A percentile compares a stretch with the other conserved stretches of the same genome.
Evolutionary conservation across 2,888 invertebrate species (phyloP).

Genomic region (Stegophylla sp.): DNA sequence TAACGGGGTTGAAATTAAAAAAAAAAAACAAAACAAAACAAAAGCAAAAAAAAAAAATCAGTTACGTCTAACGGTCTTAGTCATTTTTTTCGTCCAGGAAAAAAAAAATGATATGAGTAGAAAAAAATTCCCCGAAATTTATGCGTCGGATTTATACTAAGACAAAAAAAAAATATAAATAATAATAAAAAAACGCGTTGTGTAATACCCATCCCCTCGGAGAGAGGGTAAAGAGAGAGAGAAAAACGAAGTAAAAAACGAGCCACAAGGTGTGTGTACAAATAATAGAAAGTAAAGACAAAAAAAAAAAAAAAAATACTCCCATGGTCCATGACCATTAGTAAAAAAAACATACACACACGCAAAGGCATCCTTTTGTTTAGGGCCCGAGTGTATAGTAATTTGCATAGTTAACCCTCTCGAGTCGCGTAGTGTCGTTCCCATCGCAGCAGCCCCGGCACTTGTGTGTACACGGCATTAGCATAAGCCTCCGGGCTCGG

Average conservation of each 20-base stretch:
- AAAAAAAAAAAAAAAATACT: conserved; percentile 45
- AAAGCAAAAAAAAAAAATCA: conserved; percentile 38
- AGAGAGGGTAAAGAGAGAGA: neutral
- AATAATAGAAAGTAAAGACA: conserved; percentile 45
- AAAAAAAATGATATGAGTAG: neutral
- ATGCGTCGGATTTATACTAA: conserved; percentile 48
- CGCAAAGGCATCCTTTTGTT: conserved; percentile 60
- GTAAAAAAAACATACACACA: conserved; percentile 61
- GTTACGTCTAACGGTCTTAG: conserved; percentile 46
- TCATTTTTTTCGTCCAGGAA: conserved; percentile 23
- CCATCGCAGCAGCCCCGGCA: conserved; percentile 41
- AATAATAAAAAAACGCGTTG: conserved; percentile 15
- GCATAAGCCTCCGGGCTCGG: conserved; percentile 48
- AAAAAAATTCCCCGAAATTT: conserved; percentile 46
- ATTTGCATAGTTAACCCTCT: conserved; percentile 63
- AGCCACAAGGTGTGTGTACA: conserved; percentile 39
- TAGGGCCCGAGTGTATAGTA: conserved; percentile 59
- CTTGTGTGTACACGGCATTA: conserved; percentile 42
- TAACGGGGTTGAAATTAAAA: conserved; percentile 17
- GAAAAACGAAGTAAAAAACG: conserved; percentile 11
- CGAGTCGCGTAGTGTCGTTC: conserved; percentile 58
- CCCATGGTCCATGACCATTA: conserved; percentile 61
- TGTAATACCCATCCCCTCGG: conserved; percentile 43
- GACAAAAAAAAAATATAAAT: conserved; percentile 45
- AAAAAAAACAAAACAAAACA: no score